Base-by-base conservation (phyloP, 2,113 vertebrate genomes). In the Urocynchramus pylzowi region DNA sequence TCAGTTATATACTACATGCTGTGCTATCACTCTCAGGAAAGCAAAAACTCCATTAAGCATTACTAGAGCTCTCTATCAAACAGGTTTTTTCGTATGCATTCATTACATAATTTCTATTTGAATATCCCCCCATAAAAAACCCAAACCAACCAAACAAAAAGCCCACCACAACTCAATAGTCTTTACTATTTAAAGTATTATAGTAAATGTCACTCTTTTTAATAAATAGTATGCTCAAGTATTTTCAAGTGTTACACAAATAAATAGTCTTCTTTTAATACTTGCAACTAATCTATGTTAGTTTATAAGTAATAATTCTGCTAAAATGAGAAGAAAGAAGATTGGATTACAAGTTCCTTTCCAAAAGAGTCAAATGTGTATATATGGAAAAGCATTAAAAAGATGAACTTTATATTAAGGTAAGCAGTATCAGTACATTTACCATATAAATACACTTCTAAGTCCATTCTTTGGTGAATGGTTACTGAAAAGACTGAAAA, bases 391-490 rank as follows among this genome's bases (percentile, higher is more conserved):
- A 79, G 54, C 12, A 17, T 67, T 93, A 89, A 95, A 75, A 95
- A 95, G 74, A 54, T 90, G 35, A 68, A 96, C 76, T 89, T 93
- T 80, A 39, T 73, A 78, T 75, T 91, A 96, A 95, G 95, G 68
- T 75, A 96, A 96, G 94, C 77, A 81, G 42, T 96, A 97, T 97
- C 75, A 47, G 65, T 84, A 88, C 79, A 89, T 87, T 97, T 97
- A 91, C 85, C 56, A 93, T 84, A 96, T 68, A 97, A 97, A 98
- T 95, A 95, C 41, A 81, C 57, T 87, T 33, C 87, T 96, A 96
- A 97, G 91, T 85, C 91, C 82, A 85, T 74, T 93, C 68, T 88
- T 94, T 74, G 45, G 67, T 93, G 91, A 97, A 97, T 93, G 64
- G 84, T 93, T 97, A 97, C 90, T 59, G 63, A 77, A 86, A 54